Percentiles rank a stretch among this genome's conserved stretches.
Conservation (phyloP, 1,140 invertebrate species). For the Phymorhynchus buccinoides region DNA sequence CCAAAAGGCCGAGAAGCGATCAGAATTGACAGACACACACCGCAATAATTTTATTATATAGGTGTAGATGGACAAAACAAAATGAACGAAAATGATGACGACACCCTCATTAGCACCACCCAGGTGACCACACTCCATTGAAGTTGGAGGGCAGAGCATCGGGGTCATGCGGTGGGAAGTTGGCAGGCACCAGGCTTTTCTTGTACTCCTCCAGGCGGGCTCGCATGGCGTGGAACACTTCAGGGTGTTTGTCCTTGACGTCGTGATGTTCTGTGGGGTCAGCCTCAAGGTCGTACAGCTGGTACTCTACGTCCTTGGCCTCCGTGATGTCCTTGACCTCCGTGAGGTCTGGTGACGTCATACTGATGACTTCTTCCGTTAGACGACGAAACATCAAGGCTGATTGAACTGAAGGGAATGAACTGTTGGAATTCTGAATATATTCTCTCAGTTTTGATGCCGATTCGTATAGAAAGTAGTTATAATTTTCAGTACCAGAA, state of each 20-base stretch:
- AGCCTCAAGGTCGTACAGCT: slow-evolving; percentile 42
- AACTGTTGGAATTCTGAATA: neutral
- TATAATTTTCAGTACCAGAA: too few relatives aligned
- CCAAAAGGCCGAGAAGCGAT: too few relatives aligned
- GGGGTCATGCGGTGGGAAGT: slow-evolving; percentile 46
- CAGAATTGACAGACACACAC: too few relatives aligned
- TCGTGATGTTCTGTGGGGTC: slow-evolving; percentile 54
- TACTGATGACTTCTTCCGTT: neutral
- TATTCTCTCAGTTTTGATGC: too few relatives aligned
- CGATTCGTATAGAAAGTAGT: too few relatives aligned
- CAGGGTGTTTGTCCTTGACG: slow-evolving; percentile 42
- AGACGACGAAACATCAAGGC: too few relatives aligned
- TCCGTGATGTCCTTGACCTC: neutral
- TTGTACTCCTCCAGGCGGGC: slow-evolving; percentile 43
- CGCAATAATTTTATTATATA: too few relatives aligned
- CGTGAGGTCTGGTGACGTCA: too few relatives aligned
- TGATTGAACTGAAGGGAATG: neutral
- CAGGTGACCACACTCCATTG: slow-evolving; percentile 49
- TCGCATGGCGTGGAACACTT: slow-evolving; percentile 43
- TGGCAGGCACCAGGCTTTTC: slow-evolving; percentile 46
- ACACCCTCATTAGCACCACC: slow-evolving; percentile 51
- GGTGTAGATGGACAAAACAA: neutral
- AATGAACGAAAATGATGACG: neutral
- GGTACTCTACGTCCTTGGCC: slow-evolving; percentile 3
- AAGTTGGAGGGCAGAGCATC: slow-evolving; percentile 46